Evolutionary conservation across 2,797 vertebrate genomes (phyloP).

Genomic region (Hoplostethus atlanticus): DNA sequence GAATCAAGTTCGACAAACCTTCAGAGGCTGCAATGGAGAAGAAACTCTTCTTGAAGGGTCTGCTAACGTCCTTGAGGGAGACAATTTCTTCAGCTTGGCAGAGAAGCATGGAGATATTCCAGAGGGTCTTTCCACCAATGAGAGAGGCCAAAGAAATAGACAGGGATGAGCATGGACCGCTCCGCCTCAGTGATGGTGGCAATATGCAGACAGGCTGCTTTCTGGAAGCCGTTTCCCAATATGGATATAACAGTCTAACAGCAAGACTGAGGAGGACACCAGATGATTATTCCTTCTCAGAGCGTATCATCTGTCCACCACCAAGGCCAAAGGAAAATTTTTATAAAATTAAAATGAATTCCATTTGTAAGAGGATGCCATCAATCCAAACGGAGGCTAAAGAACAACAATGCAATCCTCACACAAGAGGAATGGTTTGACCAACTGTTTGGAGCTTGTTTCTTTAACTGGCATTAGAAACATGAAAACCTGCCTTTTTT

Average conservation of each 20-base stretch:
- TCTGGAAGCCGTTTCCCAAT: too few relatives aligned
- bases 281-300: not conserved
- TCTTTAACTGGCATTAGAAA: not conserved
- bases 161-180: slow-evolving; percentile 27
- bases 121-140: slow-evolving; percentile 17
- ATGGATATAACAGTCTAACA: too few relatives aligned
- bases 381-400: not conserved
- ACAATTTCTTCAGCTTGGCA: slow-evolving; percentile 10
- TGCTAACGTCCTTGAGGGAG: slow-evolving; percentile 10
- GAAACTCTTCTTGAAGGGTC: slow-evolving; percentile 19
- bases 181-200: not conserved
- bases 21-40: slow-evolving; percentile 11
- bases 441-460: slow-evolving; percentile 1
- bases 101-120: slow-evolving; percentile 27
- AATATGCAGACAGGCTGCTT: slow-evolving; percentile 12
- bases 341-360: not conserved
- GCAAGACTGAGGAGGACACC: not conserved
- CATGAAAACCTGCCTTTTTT: not conserved
- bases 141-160: slow-evolving; percentile 17
- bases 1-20: slow-evolving; percentile 17
- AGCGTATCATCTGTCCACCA: not conserved
- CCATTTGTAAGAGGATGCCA: not conserved
- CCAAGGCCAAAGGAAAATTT: not conserved
- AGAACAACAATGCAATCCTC: not conserved
- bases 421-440: not conserved